These are phyloP conservation scores for Fopius arisanus DNA, from an alignment of 1,140 invertebrate genomes.

Conservation along the genomic window DNA sequence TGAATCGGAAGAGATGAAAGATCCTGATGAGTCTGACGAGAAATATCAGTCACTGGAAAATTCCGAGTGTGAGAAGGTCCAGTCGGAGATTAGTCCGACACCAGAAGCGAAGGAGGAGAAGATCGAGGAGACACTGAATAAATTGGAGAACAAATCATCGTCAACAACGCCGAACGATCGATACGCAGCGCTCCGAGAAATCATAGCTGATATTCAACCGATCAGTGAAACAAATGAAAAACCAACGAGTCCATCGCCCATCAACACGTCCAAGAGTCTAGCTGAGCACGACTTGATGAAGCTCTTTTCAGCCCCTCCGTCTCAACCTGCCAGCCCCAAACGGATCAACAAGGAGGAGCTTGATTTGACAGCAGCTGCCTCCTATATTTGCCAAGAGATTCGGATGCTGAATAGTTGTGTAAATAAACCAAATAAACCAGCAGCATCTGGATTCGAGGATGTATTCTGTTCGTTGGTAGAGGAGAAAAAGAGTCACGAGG, in stretches of 20 bases:
- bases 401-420: constrained; percentile 52
- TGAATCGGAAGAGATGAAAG: constrained; percentile 47
- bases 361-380: constrained; percentile 41
- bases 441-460: constrained; percentile 50
- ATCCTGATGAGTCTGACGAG: constrained; percentile 21
- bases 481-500: constrained; percentile 43
- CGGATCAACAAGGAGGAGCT: constrained; percentile 41
- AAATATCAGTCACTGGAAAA: constrained; percentile 48
- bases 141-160: constrained; percentile 49
- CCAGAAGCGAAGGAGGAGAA: constrained; percentile 39
- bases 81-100: constrained; percentile 32
- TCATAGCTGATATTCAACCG: background rate
- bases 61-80: constrained; percentile 38
- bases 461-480: constrained; percentile 53
- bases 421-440: constrained; percentile 25
- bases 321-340: constrained; percentile 38
- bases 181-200: constrained; percentile 28
- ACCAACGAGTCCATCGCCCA: background rate
- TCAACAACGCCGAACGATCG: constrained; percentile 51
- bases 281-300: constrained; percentile 28
- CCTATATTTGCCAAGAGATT: constrained; percentile 62
- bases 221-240: background rate
- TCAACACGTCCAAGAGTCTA: background rate
- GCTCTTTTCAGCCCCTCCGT: constrained; percentile 53
- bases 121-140: constrained; percentile 33